Conservation (phyloP, 2,888 invertebrate genomes). For the Troglohyphantes excavatus region DNA sequence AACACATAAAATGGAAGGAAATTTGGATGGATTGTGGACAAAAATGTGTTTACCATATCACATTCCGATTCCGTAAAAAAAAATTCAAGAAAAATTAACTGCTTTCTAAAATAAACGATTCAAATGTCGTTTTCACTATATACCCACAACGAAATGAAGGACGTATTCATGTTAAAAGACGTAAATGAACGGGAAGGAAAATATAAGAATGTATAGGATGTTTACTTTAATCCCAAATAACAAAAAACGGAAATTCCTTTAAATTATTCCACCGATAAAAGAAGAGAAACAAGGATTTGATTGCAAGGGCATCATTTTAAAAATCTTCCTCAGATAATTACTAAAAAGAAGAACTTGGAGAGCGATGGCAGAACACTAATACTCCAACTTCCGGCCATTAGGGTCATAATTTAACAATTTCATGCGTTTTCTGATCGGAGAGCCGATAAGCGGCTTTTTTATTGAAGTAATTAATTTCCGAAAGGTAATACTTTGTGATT, state of each 20-base stretch:
- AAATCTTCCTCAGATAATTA: slow-evolving; percentile 61
- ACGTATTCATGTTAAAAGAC: no score
- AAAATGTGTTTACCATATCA: no score
- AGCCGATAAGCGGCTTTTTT: slow-evolving; percentile 58
- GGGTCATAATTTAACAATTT: slow-evolving; percentile 70
- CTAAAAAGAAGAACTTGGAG: slow-evolving; percentile 57
- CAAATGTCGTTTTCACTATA: no score
- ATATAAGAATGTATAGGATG: no score
- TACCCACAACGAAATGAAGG: no score
- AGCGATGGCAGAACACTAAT: slow-evolving; percentile 54
- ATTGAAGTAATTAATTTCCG: slow-evolving; percentile 66
- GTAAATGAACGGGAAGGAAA: no score
- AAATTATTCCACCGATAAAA: not conserved
- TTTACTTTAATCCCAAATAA: no score
- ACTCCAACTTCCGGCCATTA: slow-evolving; percentile 68
- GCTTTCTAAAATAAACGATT: no score
- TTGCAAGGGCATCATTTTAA: slow-evolving; percentile 24
- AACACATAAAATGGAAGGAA: no score
- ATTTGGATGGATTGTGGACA: no score
- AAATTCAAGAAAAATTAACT: no score
- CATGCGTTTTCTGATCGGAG: slow-evolving; percentile 55
- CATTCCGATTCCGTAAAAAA: no score
- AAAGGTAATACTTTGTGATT: slow-evolving; percentile 43
- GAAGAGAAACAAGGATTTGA: slow-evolving; percentile 39
- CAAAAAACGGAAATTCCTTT: not conserved